Conservation (phyloP, 2,888 invertebrate species). For the Dusona sp. region DNA sequence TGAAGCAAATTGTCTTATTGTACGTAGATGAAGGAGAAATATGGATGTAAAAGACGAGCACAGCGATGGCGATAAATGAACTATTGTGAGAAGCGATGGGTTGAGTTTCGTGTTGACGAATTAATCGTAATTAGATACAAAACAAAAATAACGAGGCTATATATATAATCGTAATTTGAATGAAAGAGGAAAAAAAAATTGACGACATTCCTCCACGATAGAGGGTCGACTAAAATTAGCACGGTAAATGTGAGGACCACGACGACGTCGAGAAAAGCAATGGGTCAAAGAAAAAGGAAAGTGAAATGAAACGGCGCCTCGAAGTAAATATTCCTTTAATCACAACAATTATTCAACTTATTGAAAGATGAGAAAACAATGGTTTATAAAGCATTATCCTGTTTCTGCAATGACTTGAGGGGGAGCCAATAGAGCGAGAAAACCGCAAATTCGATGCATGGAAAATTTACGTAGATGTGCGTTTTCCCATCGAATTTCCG, state of each 20-base stretch:
- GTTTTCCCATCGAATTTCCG: conserved; percentile 53
- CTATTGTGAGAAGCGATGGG: not conserved
- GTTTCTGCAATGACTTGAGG: conserved; percentile 14
- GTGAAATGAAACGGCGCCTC: conserved; percentile 12
- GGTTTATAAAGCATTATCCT: too few relatives aligned
- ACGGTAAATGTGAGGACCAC: conserved; percentile 29
- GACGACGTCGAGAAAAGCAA: conserved; percentile 53
- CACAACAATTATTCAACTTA: not conserved
- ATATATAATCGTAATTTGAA: not conserved
- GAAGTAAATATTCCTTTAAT: conserved; percentile 4
- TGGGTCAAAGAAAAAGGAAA: conserved; percentile 30
- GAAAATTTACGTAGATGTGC: conserved; percentile 46
- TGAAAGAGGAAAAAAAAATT: not conserved
- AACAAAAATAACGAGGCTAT: not conserved
- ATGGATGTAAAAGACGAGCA: conserved; percentile 25
- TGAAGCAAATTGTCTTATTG: conserved; percentile 45
- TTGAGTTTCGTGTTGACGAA: not conserved
- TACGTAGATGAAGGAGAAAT: not conserved
- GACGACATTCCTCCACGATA: not conserved
- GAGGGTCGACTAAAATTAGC: conserved; percentile 58
- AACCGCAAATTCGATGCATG: conserved; percentile 24
- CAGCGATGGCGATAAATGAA: not conserved
- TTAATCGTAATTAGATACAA: not conserved
- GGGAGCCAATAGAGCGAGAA: conserved; percentile 47
- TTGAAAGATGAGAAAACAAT: not conserved